Percentiles rank a stretch among this genome's conserved stretches.
Evolutionary conservation across 2,113 vertebrate genomes (phyloP).

Genomic region (Podarcis muralis): DNA sequence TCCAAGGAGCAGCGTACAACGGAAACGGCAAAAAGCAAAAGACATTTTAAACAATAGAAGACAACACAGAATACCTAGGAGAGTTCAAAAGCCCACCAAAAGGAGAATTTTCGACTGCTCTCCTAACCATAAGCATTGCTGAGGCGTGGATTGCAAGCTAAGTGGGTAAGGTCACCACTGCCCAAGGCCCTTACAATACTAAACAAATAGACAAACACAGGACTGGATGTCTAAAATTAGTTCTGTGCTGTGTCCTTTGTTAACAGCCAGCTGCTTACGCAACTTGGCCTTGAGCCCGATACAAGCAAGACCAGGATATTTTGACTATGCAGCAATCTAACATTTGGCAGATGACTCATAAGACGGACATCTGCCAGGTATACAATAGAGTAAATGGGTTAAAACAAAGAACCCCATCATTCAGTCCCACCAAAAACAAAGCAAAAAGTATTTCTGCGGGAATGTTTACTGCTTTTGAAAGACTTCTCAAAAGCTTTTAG

Average conservation of each 20-base stretch:
- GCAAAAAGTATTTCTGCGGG: conserved; percentile 64
- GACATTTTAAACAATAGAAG: no score
- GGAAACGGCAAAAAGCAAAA: no score
- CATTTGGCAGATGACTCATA: conserved; percentile 62
- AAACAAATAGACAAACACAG: neutral
- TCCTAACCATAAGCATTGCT: neutral
- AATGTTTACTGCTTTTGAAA: conserved; percentile 62
- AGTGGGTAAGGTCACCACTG: neutral
- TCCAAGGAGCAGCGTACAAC: no score
- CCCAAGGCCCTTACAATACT: neutral
- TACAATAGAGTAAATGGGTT: conserved; percentile 59
- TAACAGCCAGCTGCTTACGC: conserved; percentile 58
- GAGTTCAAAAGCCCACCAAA: no score
- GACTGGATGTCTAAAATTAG: conserved; percentile 9
- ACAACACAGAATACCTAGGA: no score
- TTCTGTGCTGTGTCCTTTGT: conserved; percentile 51
- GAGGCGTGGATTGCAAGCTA: neutral
- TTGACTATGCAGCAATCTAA: conserved; percentile 57
- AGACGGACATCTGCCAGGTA: conserved; percentile 47
- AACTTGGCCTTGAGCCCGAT: conserved; percentile 57
- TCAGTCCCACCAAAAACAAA: conserved; percentile 39
- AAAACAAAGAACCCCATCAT: conserved; percentile 65
- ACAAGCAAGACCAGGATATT: conserved; percentile 65
- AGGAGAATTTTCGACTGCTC: no score
- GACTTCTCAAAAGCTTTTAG: conserved; percentile 63